phyloP scores from a whole-genome alignment of 2,113 vertebrate species.

The Pterocles burchelli region DNA sequence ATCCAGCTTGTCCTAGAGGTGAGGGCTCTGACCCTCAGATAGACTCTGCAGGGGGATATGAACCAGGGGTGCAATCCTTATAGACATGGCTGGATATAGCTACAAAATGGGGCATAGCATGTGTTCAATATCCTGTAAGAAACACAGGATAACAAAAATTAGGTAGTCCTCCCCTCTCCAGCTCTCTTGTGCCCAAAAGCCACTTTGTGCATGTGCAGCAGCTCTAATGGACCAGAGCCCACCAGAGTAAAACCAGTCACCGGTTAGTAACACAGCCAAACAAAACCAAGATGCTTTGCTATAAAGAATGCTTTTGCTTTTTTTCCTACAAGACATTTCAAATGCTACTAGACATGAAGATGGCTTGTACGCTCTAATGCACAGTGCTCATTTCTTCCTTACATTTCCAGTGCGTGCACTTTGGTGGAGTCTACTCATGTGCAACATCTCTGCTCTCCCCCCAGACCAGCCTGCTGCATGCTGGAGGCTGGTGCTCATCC shows the following conservation, averaged over 20 bases:
- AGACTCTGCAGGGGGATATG: neutral
- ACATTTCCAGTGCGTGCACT: neutral
- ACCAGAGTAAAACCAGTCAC: neutral
- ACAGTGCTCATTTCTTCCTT: neutral
- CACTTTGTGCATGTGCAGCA: neutral
- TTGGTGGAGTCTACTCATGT: neutral
- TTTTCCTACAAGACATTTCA: neutral
- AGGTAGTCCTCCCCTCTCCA: neutral
- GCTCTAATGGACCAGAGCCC: neutral
- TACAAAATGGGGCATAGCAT: neutral
- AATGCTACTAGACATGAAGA: neutral
- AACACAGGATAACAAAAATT: neutral
- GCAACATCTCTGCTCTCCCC: neutral
- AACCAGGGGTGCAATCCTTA: neutral
- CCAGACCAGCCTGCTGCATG: neutral
- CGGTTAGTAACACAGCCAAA: neutral
- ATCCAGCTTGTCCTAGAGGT: neutral
- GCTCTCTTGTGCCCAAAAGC: neutral
- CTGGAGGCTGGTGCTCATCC: neutral
- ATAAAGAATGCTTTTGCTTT: neutral
- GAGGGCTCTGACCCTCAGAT: neutral
- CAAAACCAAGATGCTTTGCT: neutral
- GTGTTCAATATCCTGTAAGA: neutral
- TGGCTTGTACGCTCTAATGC: neutral
- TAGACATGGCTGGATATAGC: neutral